Conservation (phyloP, 2,797 vertebrate species). For the Acanthis flammea region DNA sequence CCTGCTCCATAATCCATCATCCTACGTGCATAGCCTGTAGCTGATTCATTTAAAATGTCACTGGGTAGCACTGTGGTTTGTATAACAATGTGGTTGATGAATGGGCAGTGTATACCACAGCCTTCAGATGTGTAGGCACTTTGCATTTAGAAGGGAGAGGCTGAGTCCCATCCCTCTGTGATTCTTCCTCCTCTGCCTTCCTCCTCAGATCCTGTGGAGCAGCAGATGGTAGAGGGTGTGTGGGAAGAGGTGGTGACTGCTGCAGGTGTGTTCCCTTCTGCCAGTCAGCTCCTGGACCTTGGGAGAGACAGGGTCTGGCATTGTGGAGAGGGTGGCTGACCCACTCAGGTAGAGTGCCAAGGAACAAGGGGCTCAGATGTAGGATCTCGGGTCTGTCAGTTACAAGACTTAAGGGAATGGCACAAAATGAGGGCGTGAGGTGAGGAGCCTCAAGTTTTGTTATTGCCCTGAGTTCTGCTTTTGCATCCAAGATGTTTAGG, state of each 20-base stretch:
- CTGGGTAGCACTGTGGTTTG: neutral
- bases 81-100: slow-evolving; percentile 32
- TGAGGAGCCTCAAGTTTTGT: neutral
- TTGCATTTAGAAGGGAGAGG: neutral
- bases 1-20: neutral
- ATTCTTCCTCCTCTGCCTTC: neutral
- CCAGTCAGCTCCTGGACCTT: rapidly evolving
- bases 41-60: slow-evolving; percentile 44
- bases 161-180: rapidly evolving
- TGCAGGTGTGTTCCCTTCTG: neutral
- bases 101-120: neutral
- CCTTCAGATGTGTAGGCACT: neutral
- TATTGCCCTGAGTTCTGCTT: neutral
- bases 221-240: neutral
- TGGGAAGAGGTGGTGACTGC: neutral
- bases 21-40: neutral
- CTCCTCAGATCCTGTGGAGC: neutral
- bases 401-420: neutral
- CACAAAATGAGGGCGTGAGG: rapidly evolving
- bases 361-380: neutral
- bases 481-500: neutral
- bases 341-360: neutral
- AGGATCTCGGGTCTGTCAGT: neutral
- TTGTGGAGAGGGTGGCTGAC: rapidly evolving
- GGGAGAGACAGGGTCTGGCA: neutral